Evolutionary conservation across 2,888 invertebrate species (phyloP).

Genomic region (Sesia apiformis): DNA sequence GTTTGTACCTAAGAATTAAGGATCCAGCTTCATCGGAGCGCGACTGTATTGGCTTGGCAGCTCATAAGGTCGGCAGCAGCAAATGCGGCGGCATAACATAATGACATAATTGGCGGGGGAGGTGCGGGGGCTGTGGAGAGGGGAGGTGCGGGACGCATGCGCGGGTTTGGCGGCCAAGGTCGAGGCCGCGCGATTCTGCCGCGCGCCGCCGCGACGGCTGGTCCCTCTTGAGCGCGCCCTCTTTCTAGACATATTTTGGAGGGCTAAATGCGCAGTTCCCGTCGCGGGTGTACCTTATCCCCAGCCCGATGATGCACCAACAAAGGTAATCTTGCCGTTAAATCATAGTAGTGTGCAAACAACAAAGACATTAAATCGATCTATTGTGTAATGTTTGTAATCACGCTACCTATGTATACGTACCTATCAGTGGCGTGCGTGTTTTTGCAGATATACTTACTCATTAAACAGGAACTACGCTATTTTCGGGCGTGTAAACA

Average conservation of each 20-base stretch:
- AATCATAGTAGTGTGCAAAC: neutral
- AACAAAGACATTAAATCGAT: neutral
- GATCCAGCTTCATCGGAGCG: too few species aligned
- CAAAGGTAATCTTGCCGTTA: constrained; percentile 32
- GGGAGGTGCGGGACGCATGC: constrained; percentile 63
- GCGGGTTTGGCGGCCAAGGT: constrained; percentile 74
- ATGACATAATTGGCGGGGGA: constrained; percentile 70
- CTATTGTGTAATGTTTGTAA: constrained; percentile 29
- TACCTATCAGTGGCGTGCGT: constrained; percentile 13
- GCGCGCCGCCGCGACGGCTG: constrained; percentile 67
- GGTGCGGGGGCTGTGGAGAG: constrained; percentile 20
- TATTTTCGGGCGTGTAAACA: neutral
- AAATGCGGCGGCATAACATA: constrained; percentile 29
- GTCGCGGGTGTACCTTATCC: constrained; percentile 42
- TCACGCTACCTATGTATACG: constrained; percentile 22
- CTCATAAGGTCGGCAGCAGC: neutral
- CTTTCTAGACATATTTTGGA: constrained; percentile 43
- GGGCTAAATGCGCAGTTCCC: constrained; percentile 46
- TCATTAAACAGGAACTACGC: constrained; percentile 8
- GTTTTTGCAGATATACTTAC: constrained; percentile 17
- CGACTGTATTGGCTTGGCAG: neutral
- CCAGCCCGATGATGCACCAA: constrained; percentile 9
- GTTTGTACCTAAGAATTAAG: too few species aligned
- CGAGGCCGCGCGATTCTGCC: constrained; percentile 69
- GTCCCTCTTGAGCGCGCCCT: constrained; percentile 47